These are phyloP conservation scores for Matsumyia berberina DNA, from an alignment of 2,888 invertebrate species.

Conservation along the genomic window DNA sequence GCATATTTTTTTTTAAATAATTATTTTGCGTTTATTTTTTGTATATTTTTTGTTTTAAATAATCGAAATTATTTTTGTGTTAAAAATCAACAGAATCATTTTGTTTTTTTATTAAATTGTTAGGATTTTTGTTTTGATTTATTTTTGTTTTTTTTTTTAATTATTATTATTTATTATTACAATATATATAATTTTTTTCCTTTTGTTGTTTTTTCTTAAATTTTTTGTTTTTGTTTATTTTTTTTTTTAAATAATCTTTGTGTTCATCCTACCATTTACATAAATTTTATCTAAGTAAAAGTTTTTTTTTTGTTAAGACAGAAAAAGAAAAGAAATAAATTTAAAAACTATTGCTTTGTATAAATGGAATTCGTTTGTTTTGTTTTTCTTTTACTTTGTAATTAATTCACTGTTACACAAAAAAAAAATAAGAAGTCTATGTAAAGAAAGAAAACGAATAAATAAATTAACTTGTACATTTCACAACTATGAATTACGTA, in stretches of 20 bases:
- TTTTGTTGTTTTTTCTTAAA: constrained; percentile 59
- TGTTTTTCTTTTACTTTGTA: constrained; percentile 54
- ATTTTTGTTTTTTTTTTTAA: constrained; percentile 64
- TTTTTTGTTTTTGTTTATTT: constrained; percentile 59
- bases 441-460: constrained; percentile 62
- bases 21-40: constrained; percentile 74
- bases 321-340: constrained; percentile 57
- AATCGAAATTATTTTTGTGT: constrained; percentile 78
- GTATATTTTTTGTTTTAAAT: constrained; percentile 77
- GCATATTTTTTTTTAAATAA: constrained; percentile 69
- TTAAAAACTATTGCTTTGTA: constrained; percentile 70
- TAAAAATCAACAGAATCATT: constrained; percentile 78
- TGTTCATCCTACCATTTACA: constrained; percentile 64
- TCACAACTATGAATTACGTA: constrained; percentile 61
- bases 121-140: constrained; percentile 77
- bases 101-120: constrained; percentile 77
- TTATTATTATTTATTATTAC: constrained; percentile 69
- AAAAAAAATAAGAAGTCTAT: too few relatives aligned
- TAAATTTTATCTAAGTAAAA: constrained; percentile 39
- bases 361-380: constrained; percentile 69
- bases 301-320: constrained; percentile 21
- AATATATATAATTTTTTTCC: constrained; percentile 64
- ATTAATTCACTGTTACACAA: constrained; percentile 7
- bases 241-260: constrained; percentile 45
- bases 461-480: constrained; percentile 73